A percentile compares a stretch with the other conserved stretches of the same genome.
Evolutionary conservation across 2,113 vertebrate species (phyloP).

Genomic region (Centropristis striata): DNA sequence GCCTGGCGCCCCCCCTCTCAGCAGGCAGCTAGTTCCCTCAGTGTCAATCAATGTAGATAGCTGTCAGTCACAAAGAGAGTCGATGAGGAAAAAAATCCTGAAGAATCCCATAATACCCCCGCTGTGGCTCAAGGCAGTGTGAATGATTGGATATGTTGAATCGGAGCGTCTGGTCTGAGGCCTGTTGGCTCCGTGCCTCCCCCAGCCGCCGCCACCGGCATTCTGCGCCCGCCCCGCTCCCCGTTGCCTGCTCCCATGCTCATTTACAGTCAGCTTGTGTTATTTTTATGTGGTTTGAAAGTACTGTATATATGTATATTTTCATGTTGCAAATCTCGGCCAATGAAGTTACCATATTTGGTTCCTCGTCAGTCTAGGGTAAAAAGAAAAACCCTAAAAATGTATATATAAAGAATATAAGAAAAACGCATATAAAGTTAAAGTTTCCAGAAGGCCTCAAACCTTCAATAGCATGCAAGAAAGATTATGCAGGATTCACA

Average conservation of each 20-base stretch:
- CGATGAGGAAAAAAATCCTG: slow-evolving; percentile 37
- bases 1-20: slow-evolving; percentile 50
- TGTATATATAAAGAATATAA: too few species aligned
- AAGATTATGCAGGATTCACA: too few species aligned
- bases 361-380: too few species aligned
- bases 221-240: slow-evolving; percentile 8
- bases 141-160: slow-evolving; percentile 69
- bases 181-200: slow-evolving; percentile 56
- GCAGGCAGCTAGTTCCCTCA: slow-evolving; percentile 55
- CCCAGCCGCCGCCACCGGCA: slow-evolving; percentile 8
- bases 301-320: too few species aligned
- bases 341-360: too few species aligned
- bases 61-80: slow-evolving; percentile 78
- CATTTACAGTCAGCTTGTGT: slow-evolving; percentile 71
- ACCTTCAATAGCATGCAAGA: too few species aligned
- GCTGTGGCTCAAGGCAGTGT: slow-evolving; percentile 63
- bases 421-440: too few species aligned
- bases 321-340: too few species aligned
- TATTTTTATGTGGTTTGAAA: slow-evolving; percentile 67
- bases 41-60: slow-evolving; percentile 80
- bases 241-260: slow-evolving; percentile 47
- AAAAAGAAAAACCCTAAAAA: too few species aligned
- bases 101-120: slow-evolving; percentile 62
- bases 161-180: slow-evolving; percentile 62
- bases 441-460: too few species aligned